Conservation (phyloP, 2,113 vertebrate species). For the Rhynchopsitta pachyrhyncha region DNA sequence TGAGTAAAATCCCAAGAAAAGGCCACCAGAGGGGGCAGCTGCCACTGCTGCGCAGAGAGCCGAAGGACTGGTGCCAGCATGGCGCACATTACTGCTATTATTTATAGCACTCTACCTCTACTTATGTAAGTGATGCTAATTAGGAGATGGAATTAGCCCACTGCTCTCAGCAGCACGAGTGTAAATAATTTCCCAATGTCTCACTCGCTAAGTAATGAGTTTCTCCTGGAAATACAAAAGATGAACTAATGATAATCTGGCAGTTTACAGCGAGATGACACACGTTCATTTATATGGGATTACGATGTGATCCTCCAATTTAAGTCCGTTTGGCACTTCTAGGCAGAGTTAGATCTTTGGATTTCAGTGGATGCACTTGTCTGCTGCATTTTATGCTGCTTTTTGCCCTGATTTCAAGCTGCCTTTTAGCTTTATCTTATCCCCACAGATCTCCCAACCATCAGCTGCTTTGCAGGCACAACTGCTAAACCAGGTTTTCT, state of each 20-base stretch:
- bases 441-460: background rate
- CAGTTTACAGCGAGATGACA: constrained; percentile 50
- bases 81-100: background rate
- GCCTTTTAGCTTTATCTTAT: background rate
- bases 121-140: constrained; percentile 61
- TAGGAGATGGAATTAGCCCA: constrained; percentile 67
- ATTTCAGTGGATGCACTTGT: background rate
- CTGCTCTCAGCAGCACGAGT: constrained; percentile 56
- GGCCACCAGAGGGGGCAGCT: constrained; percentile 44
- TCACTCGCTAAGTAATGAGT: constrained; percentile 48
- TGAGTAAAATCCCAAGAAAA: background rate
- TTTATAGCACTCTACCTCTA: constrained; percentile 52
- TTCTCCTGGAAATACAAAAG: constrained; percentile 67
- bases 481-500: background rate
- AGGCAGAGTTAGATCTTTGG: background rate
- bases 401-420: background rate
- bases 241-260: constrained; percentile 67
- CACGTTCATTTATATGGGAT: constrained; percentile 67
- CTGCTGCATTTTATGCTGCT: background rate
- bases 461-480: background rate
- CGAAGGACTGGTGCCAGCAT: background rate
- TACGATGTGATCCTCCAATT: constrained; percentile 41
- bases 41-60: background rate
- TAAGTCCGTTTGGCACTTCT: constrained; percentile 4
- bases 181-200: constrained; percentile 67